phyloP scores from a whole-genome alignment of 53 echinoderm and acorn worm genomes.

The Apostichopus leukothele region DNA sequence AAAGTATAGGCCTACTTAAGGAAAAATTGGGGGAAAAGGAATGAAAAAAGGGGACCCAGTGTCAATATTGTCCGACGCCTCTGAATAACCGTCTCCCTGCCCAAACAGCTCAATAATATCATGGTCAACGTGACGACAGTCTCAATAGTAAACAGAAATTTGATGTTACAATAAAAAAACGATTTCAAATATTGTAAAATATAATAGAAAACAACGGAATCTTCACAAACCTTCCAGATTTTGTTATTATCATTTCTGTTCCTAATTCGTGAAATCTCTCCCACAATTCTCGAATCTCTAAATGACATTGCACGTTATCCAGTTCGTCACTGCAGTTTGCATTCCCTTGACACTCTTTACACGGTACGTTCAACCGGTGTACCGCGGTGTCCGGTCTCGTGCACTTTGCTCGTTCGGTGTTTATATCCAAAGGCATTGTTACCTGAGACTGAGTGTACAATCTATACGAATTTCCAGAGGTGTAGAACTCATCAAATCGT shows the following conservation, averaged over 20 bases:
- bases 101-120: too few relatives aligned
- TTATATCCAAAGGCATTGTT: not conserved
- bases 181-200: not conserved
- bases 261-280: conserved; percentile 95
- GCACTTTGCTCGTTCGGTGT: not conserved
- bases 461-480: not conserved
- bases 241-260: conserved; percentile 99
- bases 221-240: conserved; percentile 84
- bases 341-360: conserved; percentile 40
- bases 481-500: not conserved
- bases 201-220: not conserved
- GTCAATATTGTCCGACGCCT: too few relatives aligned
- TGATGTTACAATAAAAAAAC: too few relatives aligned
- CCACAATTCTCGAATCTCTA: conserved; percentile 95
- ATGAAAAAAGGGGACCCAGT: too few relatives aligned
- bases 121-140: too few relatives aligned
- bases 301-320: conserved; percentile 67
- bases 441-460: not conserved
- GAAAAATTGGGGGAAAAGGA: too few relatives aligned
- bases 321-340: conserved; percentile 64
- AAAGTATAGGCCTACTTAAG: too few relatives aligned
- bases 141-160: too few relatives aligned
- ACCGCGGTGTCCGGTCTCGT: conserved; percentile 13
- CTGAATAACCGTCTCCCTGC: too few relatives aligned
- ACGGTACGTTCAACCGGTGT: conserved; percentile 11